These are phyloP conservation scores for Chesias legatella DNA, from an alignment of 2,888 invertebrate genomes.

Conservation along the genomic window DNA sequence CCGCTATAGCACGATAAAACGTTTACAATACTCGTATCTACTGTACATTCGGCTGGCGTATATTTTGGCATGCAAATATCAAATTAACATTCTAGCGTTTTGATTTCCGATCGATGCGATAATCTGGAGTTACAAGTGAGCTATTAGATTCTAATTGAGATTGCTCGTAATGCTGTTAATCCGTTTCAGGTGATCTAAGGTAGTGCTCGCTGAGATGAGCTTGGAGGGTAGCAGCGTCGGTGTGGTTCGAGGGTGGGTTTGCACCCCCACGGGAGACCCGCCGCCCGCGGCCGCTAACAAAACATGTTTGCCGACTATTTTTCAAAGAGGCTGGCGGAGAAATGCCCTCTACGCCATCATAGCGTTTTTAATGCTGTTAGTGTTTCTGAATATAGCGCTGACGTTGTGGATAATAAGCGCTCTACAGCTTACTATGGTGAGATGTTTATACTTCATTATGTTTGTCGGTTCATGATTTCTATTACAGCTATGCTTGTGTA, in stretches of 20 bases:
- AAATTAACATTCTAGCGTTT: slow-evolving; percentile 19
- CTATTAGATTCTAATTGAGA: slow-evolving; percentile 39
- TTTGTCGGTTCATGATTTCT: background rate
- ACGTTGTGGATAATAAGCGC: slow-evolving; percentile 98
- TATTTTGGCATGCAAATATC: slow-evolving; percentile 29
- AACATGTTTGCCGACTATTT: slow-evolving; percentile 47
- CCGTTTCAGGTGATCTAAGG: slow-evolving; percentile 44
- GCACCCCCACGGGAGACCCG: slow-evolving; percentile 65
- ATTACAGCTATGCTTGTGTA: too few relatives aligned
- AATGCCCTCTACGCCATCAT: slow-evolving; percentile 94
- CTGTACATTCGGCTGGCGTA: slow-evolving; percentile 23
- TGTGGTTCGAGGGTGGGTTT: slow-evolving; percentile 66
- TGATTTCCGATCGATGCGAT: slow-evolving; percentile 17
- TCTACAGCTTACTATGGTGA: slow-evolving; percentile 95
- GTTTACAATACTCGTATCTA: slow-evolving; percentile 28
- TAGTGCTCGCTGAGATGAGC: slow-evolving; percentile 38
- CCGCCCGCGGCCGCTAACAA: slow-evolving; percentile 41
- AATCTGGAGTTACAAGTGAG: slow-evolving; percentile 23
- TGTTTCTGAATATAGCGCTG: slow-evolving; percentile 95
- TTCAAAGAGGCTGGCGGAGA: slow-evolving; percentile 91
- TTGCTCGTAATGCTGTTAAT: slow-evolving; percentile 43
- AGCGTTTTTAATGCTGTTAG: slow-evolving; percentile 90
- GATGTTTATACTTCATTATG: slow-evolving; percentile 37
- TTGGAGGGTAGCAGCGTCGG: slow-evolving; percentile 45
- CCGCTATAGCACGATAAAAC: slow-evolving; percentile 29